Percentiles rank a stretch among this genome's conserved stretches.
phyloP scores from a whole-genome alignment of 2,113 vertebrate species.

The Vireo altiloquus region DNA sequence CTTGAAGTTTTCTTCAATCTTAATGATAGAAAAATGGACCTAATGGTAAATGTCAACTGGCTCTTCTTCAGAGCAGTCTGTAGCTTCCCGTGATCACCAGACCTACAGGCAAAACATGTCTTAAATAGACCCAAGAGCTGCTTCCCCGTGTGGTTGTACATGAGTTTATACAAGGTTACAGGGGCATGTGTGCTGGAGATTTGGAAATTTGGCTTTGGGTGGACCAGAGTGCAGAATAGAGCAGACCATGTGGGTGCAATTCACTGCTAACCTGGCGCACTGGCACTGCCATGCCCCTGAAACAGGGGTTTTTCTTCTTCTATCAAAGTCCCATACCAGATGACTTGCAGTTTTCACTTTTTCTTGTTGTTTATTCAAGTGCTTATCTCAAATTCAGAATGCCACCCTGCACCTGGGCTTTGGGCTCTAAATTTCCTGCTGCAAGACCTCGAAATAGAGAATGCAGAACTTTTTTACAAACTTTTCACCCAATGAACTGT shows the following conservation, averaged over 20 bases:
- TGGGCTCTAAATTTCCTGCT: too few relatives aligned
- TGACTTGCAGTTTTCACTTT: too few relatives aligned
- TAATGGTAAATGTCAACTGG: background rate
- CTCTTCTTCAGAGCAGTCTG: background rate
- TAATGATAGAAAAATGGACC: background rate
- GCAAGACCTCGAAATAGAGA: too few relatives aligned
- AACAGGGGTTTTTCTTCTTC: too few relatives aligned
- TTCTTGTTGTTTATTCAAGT: too few relatives aligned
- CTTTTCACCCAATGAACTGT: too few relatives aligned
- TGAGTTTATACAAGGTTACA: background rate
- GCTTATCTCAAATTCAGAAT: too few relatives aligned
- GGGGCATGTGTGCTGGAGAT: background rate
- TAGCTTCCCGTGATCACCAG: background rate
- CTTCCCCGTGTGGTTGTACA: background rate
- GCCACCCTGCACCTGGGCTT: too few relatives aligned
- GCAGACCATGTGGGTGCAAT: accelerated
- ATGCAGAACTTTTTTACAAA: too few relatives aligned
- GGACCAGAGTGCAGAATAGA: background rate
- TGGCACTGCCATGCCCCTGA: too few relatives aligned
- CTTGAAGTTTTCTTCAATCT: background rate
- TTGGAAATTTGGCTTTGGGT: background rate
- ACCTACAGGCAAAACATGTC: background rate
- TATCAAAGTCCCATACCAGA: too few relatives aligned
- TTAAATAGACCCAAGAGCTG: background rate
- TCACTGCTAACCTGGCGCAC: accelerated